Base-by-base conservation (phyloP, 2,797 vertebrate species). In the Borostomias antarcticus region DNA sequence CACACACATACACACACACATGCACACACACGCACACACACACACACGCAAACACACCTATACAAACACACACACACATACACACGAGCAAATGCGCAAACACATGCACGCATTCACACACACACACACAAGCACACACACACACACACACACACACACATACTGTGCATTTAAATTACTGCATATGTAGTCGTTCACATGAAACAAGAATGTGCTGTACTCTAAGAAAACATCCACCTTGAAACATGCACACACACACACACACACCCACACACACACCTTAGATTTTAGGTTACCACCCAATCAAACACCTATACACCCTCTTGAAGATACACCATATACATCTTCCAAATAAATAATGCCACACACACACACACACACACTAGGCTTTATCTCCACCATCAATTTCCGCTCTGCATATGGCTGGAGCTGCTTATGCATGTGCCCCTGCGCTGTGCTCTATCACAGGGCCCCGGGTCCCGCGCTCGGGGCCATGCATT, bases 321-420 rank as follows among this genome's bases (percentile, higher is more conserved):
- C 58, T 72, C 53, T 77, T 64, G 71, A n/a, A 62, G 51, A 79
- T 58, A 68, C 67, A 73, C 69, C 68, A 52, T 40, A 77, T 60
- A 70, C 52, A 86, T 28, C n/a, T n/a, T n/a, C n/a, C n/a, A n/a
- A n/a, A n/a, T n/a, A n/a, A n/a, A n/a, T n/a, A n/a, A n/a, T n/a
- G n/a, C 57, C 37, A 21, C 35, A 59, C 45, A 58, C 59, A 7
- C 29, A n/a, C 47, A 54, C 45, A 17, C 43, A 62, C 59, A 62
- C 59, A 47, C 21, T 43, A n/a, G 84, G 86, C 88, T 91, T 92
- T 91, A 93, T 92, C 91, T 90, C 83, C 74, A 82, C 90, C 88
- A 93, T 93, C 91, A 91, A 89, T 91, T 90, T 91, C 84, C 85
- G 66, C 82, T 92, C 86, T 92, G 90, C 90, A 92, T 91, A 91